Evolutionary conservation across 2,797 vertebrate genomes (phyloP).

Genomic region (Cryptoblepharus egeriae): DNA sequence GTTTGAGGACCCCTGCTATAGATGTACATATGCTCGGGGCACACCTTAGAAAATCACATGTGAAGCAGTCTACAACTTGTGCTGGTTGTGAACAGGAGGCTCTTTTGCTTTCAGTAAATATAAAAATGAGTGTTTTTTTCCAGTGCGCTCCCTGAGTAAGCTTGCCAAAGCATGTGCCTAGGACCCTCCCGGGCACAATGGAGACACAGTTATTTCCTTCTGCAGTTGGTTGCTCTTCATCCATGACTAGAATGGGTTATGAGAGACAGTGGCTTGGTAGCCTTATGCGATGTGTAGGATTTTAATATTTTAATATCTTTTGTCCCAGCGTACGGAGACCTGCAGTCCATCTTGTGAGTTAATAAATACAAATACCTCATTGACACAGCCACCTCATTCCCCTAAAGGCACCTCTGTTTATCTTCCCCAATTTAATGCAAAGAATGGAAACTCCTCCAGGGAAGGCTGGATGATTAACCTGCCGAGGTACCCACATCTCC

Average conservation of each 20-base stretch:
- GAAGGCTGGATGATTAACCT: not conserved
- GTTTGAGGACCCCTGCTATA: too few relatives aligned
- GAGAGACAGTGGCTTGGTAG: not conserved
- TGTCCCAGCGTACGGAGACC: slow-evolving; percentile 2
- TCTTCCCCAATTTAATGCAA: slow-evolving; percentile 12
- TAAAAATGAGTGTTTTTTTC: not conserved
- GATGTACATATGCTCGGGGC: not conserved
- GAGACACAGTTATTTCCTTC: slow-evolving; percentile 9
- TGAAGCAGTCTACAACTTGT: not conserved
- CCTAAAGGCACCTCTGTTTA: slow-evolving; percentile 23
- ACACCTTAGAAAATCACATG: not conserved
- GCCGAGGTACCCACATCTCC: slow-evolving; percentile 14
- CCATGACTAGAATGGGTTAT: slow-evolving; percentile 27
- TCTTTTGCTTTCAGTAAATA: not conserved
- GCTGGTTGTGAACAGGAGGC: fast-evolving
- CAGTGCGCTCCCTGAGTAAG: not conserved
- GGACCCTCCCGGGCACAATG: not conserved
- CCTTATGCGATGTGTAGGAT: not conserved
- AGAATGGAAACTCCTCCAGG: not conserved
- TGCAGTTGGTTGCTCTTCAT: slow-evolving; percentile 23
- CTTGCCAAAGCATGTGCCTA: not conserved
- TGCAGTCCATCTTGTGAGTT: slow-evolving; percentile 21
- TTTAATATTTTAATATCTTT: not conserved
- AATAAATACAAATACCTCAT: slow-evolving; percentile 22
- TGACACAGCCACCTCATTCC: not conserved